Evolutionary conservation across 2,113 vertebrate species (phyloP).

Genomic region (Sander lucioperca): DNA sequence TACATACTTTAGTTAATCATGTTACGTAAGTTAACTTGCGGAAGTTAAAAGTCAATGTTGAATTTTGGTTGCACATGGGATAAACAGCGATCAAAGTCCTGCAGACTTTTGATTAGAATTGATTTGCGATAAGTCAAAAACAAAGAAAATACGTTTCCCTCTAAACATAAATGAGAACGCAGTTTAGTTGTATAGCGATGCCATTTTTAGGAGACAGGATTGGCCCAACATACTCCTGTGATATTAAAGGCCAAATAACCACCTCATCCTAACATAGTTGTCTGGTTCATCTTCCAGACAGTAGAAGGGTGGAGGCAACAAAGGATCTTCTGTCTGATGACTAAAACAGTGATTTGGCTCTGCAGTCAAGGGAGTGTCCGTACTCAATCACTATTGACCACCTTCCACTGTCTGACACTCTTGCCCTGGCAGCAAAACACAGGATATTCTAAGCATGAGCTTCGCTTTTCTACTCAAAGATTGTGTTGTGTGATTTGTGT

Average conservation of each 20-base stretch:
- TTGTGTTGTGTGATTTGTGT: not conserved
- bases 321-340: constrained; percentile 51
- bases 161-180: too few species aligned
- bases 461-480: constrained; percentile 42
- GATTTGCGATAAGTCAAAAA: too few species aligned
- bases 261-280: constrained; percentile 2
- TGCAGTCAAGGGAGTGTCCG: constrained; percentile 52
- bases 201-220: too few species aligned
- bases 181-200: too few species aligned
- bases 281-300: constrained; percentile 44
- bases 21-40: too few species aligned
- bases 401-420: constrained; percentile 36
- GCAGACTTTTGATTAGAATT: too few species aligned
- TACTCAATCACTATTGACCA: constrained; percentile 60
- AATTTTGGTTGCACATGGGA: too few species aligned
- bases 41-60: too few species aligned
- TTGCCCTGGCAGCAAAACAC: constrained; percentile 27
- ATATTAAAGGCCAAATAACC: constrained; percentile 28
- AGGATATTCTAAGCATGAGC: constrained; percentile 61
- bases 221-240: not conserved
- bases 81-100: too few species aligned
- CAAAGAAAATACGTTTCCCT: too few species aligned
- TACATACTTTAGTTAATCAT: too few species aligned
- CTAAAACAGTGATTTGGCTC: constrained; percentile 54
- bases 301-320: constrained; percentile 39